Evolutionary conservation across 2,888 invertebrate species (phyloP).

Genomic region (Steinernema hermaphroditum): DNA sequence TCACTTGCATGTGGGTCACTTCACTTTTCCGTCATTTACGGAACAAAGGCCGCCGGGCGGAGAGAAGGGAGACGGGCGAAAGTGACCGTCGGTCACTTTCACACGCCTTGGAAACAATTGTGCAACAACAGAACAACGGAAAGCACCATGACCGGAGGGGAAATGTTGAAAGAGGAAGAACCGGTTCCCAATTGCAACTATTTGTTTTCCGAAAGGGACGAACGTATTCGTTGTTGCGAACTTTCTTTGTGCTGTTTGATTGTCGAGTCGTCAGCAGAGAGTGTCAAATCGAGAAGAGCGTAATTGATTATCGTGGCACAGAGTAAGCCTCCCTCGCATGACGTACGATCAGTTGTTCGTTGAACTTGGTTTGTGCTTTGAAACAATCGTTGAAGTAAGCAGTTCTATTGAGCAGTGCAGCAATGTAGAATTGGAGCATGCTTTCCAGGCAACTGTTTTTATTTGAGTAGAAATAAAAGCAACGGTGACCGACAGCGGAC

Average conservation of each 20-base stretch:
- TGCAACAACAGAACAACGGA: slow-evolving; percentile 5
- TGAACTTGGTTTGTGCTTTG: too few relatives aligned
- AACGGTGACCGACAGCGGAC: too few relatives aligned
- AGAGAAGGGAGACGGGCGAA: slow-evolving; percentile 16
- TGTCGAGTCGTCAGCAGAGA: background rate
- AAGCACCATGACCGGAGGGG: background rate
- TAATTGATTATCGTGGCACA: too few relatives aligned
- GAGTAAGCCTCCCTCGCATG: too few relatives aligned
- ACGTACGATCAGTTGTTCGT: too few relatives aligned
- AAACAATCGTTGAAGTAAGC: too few relatives aligned
- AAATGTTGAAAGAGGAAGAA: slow-evolving; percentile 20
- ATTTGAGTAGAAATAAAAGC: too few relatives aligned
- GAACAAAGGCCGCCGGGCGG: slow-evolving; percentile 22
- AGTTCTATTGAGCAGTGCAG: too few relatives aligned
- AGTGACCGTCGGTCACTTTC: slow-evolving; percentile 30
- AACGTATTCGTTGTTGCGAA: background rate
- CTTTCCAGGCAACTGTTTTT: too few relatives aligned
- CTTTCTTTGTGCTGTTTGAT: background rate
- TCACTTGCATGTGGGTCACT: background rate
- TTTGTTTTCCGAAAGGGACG: background rate
- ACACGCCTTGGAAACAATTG: slow-evolving; percentile 9
- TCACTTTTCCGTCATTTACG: slow-evolving; percentile 23
- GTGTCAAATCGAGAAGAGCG: too few relatives aligned
- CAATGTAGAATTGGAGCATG: too few relatives aligned
- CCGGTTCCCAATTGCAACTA: slow-evolving; percentile 21